Evolutionary conservation across 2,113 vertebrate species (phyloP).

Genomic region (Pseudonaja textilis): DNA sequence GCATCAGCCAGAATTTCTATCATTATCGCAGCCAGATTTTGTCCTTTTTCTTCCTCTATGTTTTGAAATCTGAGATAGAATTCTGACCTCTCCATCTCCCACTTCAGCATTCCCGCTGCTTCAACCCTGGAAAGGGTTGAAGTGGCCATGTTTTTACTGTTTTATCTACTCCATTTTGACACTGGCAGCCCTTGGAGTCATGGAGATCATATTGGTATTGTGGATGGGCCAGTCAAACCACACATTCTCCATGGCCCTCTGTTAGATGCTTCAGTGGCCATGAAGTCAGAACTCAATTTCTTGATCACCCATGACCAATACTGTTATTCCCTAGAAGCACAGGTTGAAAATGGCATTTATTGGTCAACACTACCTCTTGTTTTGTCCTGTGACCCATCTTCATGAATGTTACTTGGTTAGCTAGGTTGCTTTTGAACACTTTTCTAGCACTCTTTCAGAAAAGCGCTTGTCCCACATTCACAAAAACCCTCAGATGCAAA

Average conservation of each 20-base stretch:
- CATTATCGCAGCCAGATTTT: too few species aligned
- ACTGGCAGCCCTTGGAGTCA: not conserved
- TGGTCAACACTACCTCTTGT: not conserved
- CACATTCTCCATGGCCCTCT: not conserved
- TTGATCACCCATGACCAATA: not conserved
- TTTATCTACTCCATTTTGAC: not conserved
- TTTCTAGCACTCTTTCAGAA: not conserved
- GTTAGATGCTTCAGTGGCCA: not conserved
- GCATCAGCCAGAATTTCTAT: too few species aligned
- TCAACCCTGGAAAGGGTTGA: not conserved
- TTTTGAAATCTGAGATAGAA: too few species aligned
- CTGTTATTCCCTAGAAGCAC: not conserved
- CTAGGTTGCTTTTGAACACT: not conserved
- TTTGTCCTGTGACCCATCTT: not conserved
- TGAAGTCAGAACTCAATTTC: not conserved
- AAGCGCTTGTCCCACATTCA: not conserved
- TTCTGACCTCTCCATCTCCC: too few species aligned
- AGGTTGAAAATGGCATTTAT: not conserved
- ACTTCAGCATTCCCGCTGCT: not conserved
- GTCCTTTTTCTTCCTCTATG: too few species aligned
- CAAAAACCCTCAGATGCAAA: not conserved
- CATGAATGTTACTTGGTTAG: not conserved
- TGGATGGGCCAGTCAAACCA: not conserved
- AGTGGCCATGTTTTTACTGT: not conserved
- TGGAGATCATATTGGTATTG: not conserved